phyloP scores from a whole-genome alignment of 92 coral and sea anemone genomes.

The Actinostola sp. region DNA sequence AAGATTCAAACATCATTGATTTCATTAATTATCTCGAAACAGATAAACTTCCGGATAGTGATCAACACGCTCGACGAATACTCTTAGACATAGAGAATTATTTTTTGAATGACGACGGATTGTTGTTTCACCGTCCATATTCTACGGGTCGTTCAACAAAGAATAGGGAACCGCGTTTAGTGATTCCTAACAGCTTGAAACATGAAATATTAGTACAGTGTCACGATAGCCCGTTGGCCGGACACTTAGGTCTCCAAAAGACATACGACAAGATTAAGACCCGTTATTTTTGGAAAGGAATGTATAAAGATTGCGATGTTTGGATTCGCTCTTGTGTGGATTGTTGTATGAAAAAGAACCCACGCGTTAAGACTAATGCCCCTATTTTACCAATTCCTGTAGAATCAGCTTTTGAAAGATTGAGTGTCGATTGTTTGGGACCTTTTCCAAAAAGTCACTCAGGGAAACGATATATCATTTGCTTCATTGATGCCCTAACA shows the following conservation, averaged over 20 bases:
- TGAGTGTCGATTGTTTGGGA: slow-evolving; percentile 42
- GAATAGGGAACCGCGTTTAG: slow-evolving; percentile 41
- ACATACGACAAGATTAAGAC: slow-evolving; percentile 52
- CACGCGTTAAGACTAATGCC: slow-evolving; percentile 8
- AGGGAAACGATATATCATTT: slow-evolving; percentile 63
- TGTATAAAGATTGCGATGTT: slow-evolving; percentile 54
- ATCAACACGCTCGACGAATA: slow-evolving; percentile 1
- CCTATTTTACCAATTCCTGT: slow-evolving; percentile 51
- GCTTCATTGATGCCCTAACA: slow-evolving; percentile 59
- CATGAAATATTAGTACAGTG: slow-evolving; percentile 47
- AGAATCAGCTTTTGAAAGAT: slow-evolving; percentile 25
- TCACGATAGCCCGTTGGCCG: slow-evolving; percentile 59
- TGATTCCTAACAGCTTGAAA: slow-evolving; percentile 37
- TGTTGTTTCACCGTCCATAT: slow-evolving; percentile 28
- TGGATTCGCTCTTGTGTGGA: slow-evolving; percentile 39
- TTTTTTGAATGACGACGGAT: slow-evolving; percentile 22
- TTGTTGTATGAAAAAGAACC: slow-evolving; percentile 34
- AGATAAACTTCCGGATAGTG: slow-evolving; percentile 28
- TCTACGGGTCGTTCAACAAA: not conserved
- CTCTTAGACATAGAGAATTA: slow-evolving; percentile 23
- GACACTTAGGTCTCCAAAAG: slow-evolving; percentile 64
- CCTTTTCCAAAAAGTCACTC: slow-evolving; percentile 59
- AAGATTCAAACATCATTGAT: slow-evolving; percentile 22
- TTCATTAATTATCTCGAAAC: slow-evolving; percentile 40
- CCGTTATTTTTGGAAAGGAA: slow-evolving; percentile 61